Evolutionary conservation across 1,140 invertebrate genomes (phyloP).

Genomic region (Parasteatoda tepidariorum): DNA sequence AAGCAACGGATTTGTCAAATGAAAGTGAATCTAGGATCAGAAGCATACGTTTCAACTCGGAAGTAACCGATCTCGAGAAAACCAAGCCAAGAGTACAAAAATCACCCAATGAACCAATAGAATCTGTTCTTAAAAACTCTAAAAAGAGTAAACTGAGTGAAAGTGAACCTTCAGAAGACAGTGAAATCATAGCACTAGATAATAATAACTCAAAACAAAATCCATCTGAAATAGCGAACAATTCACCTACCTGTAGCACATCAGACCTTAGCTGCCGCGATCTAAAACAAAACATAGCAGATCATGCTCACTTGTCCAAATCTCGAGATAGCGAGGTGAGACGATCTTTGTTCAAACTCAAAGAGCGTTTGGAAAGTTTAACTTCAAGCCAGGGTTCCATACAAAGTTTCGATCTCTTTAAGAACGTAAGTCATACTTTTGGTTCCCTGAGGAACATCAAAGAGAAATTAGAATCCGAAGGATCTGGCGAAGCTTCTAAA

Average conservation of each 20-base stretch:
- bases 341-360: constrained; percentile 12
- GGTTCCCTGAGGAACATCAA: constrained; percentile 29
- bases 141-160: background rate
- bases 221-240: background rate
- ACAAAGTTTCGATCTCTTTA: constrained; percentile 33
- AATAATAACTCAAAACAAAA: background rate
- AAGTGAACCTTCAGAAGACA: background rate
- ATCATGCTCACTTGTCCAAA: background rate
- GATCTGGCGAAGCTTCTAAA: background rate
- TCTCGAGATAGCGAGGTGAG: constrained; percentile 21
- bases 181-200: background rate
- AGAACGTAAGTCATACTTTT: constrained; percentile 24
- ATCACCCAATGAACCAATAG: background rate
- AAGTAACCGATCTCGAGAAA: constrained; percentile 20
- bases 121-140: constrained; percentile 14
- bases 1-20: background rate
- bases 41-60: constrained; percentile 28
- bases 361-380: constrained; percentile 38
- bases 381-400: constrained; percentile 33
- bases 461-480: constrained; percentile 28
- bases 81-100: background rate
- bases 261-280: background rate
- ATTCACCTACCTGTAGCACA: background rate
- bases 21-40: constrained; percentile 10
- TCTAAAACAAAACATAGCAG: background rate